A percentile compares a stretch with the other conserved stretches of the same genome.
phyloP scores from a whole-genome alignment of 2,888 invertebrate genomes.

The Acanthosepion esculentum region DNA sequence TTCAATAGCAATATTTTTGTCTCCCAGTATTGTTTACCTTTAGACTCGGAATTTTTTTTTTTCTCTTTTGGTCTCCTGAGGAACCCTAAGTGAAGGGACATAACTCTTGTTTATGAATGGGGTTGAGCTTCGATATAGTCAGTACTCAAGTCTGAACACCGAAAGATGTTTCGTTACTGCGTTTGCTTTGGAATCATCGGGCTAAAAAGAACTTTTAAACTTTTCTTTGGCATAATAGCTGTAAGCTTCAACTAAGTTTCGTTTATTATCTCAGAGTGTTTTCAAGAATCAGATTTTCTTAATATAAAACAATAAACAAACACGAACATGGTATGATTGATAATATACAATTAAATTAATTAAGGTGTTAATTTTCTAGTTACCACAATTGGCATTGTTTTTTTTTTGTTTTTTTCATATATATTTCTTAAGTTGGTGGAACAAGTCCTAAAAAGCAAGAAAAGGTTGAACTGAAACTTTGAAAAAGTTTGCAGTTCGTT shows the following conservation, averaged over 20 bases:
- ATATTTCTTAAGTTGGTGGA: too few species aligned
- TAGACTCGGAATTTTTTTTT: neutral
- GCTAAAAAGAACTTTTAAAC: neutral
- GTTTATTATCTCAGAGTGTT: neutral
- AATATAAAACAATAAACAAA: neutral
- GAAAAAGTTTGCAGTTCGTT: too few species aligned
- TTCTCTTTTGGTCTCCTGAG: neutral
- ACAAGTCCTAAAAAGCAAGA: too few species aligned
- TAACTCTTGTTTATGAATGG: neutral
- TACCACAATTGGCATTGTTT: neutral
- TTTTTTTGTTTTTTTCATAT: neutral
- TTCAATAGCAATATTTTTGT: neutral
- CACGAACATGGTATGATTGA: neutral
- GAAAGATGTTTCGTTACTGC: too few species aligned
- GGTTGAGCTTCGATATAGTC: neutral
- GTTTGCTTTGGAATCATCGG: neutral
- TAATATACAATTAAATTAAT: too few species aligned
- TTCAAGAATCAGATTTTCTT: neutral
- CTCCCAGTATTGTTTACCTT: neutral
- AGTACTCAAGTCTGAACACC: too few species aligned
- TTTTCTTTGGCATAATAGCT: neutral
- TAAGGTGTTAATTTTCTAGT: neutral
- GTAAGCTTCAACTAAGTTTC: neutral
- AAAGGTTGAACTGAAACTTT: too few species aligned
- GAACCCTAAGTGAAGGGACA: constrained; percentile 7